A percentile compares a stretch with the other conserved stretches of the same genome.
Evolutionary conservation across 2,113 vertebrate genomes (phyloP).

Genomic region (Phocoena sinus): DNA sequence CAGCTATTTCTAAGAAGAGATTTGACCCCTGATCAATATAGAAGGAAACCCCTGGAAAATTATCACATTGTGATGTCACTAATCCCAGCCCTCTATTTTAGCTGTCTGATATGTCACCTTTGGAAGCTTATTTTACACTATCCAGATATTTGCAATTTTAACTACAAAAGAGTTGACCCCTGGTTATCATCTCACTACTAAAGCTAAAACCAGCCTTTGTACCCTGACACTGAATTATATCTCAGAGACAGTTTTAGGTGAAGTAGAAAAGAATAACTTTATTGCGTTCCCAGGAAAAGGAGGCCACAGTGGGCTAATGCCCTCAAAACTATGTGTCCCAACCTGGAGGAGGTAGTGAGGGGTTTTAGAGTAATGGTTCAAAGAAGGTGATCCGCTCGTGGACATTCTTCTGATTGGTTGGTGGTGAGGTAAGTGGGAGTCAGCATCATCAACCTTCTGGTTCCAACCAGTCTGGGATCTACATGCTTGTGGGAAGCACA

Average conservation of each 20-base stretch:
- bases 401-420: too few relatives aligned
- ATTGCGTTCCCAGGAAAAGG: too few relatives aligned
- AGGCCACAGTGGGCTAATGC: too few relatives aligned
- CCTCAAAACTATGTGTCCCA: too few relatives aligned
- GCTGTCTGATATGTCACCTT: background rate
- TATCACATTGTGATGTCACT: background rate
- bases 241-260: too few relatives aligned
- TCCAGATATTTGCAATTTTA: background rate
- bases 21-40: background rate
- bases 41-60: background rate
- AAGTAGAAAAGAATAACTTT: too few relatives aligned
- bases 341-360: too few relatives aligned
- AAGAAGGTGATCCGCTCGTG: too few relatives aligned
- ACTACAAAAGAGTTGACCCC: background rate
- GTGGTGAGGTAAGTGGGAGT: background rate
- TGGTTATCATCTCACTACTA: background rate
- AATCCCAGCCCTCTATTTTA: background rate
- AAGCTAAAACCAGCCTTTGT: background rate
- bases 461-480: background rate
- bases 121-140: background rate
- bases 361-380: too few relatives aligned
- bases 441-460: background rate
- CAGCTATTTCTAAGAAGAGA: background rate
- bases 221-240: too few relatives aligned
- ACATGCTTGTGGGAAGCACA: background rate